A percentile compares a stretch with the other conserved stretches of the same genome.
Evolutionary conservation across 2,797 vertebrate species (phyloP).

Genomic region (Nyctibius grandis): DNA sequence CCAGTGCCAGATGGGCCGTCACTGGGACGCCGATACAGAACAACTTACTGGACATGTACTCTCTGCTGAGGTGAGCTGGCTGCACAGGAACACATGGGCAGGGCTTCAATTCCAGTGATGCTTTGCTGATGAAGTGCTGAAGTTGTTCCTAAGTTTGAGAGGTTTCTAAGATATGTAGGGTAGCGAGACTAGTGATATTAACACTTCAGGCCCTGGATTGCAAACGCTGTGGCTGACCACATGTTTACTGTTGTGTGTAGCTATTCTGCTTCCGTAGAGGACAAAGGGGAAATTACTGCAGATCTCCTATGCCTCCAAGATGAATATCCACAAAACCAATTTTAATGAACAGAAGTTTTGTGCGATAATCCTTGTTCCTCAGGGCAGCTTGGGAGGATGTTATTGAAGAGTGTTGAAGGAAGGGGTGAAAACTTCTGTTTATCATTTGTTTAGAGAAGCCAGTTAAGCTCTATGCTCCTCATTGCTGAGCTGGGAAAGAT

Average conservation of each 20-base stretch:
- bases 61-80: conserved; percentile 87
- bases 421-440: neutral
- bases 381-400: neutral
- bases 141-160: neutral
- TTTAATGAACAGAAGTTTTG: neutral
- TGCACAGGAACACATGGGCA: fast-evolving
- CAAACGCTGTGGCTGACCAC: neutral
- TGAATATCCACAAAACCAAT: neutral
- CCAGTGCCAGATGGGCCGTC: conserved; percentile 90
- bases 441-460: too few relatives aligned
- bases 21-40: conserved; percentile 97
- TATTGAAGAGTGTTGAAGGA: neutral
- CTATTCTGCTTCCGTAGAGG: neutral
- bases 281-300: neutral
- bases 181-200: neutral
- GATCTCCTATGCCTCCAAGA: neutral
- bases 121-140: neutral
- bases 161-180: neutral
- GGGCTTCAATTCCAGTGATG: neutral
- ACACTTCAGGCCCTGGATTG: neutral
- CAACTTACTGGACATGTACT: conserved; percentile 96
- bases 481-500: neutral
- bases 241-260: neutral
- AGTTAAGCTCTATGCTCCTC: neutral
- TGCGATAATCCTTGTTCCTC: neutral